phyloP scores from a whole-genome alignment of 2,113 vertebrate species.

The Xerus inauris region DNA sequence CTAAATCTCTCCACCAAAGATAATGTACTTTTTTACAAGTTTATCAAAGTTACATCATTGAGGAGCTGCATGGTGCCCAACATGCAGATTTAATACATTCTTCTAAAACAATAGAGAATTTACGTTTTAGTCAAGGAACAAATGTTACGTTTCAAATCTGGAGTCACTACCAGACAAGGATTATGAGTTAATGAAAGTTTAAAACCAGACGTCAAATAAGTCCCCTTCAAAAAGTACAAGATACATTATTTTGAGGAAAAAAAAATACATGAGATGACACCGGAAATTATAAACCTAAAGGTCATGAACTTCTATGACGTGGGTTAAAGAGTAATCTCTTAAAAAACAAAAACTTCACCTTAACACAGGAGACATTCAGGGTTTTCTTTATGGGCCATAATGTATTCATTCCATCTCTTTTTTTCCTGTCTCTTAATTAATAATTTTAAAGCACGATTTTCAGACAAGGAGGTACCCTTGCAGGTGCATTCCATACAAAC shows the following conservation, averaged over 20 bases:
- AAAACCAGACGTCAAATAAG: conserved; percentile 16
- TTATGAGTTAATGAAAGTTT: not conserved
- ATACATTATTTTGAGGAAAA: not conserved
- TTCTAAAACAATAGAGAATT: not conserved
- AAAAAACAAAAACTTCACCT: conserved; percentile 62
- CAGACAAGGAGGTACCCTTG: conserved; percentile 70
- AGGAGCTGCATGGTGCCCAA: not conserved
- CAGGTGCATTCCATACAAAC: conserved; percentile 72
- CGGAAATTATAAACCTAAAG: not conserved
- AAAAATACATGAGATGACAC: not conserved
- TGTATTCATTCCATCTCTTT: conserved; percentile 42
- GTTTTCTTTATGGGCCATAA: conserved; percentile 64
- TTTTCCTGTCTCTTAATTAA: not conserved
- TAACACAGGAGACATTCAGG: conserved; percentile 47
- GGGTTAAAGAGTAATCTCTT: conserved; percentile 28
- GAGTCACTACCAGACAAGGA: not conserved
- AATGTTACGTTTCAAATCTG: conserved; percentile 40
- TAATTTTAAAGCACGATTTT: conserved; percentile 72
- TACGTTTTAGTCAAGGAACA: conserved; percentile 37
- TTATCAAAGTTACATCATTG: conserved; percentile 16
- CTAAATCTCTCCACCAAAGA: not conserved
- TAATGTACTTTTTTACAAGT: not conserved
- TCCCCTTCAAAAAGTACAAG: not conserved
- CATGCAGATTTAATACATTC: not conserved
- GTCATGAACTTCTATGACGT: not conserved